Evolutionary conservation across 2,113 vertebrate species (phyloP).

Genomic region (Bothrops jararaca): DNA sequence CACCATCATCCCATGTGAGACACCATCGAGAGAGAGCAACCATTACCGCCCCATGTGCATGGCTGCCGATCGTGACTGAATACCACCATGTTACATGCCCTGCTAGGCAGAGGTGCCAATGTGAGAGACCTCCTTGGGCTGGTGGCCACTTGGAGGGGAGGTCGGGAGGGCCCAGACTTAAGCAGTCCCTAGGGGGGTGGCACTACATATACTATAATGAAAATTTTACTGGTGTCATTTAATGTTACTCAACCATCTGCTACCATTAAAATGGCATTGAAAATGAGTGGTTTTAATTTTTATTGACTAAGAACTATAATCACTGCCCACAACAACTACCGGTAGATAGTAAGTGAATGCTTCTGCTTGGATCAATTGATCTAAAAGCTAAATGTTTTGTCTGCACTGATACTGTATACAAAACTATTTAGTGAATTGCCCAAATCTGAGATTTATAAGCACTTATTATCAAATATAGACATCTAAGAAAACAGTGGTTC

Average conservation of each 20-base stretch:
- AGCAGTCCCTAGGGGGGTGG: too few species aligned
- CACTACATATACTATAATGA: neutral
- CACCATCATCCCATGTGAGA: too few species aligned
- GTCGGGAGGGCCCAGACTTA: too few species aligned
- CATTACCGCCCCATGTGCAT: too few species aligned
- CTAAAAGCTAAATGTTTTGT: neutral
- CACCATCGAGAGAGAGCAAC: too few species aligned
- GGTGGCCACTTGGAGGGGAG: too few species aligned
- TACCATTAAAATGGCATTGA: neutral
- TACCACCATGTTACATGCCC: too few species aligned
- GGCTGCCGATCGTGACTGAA: too few species aligned
- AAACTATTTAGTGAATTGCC: neutral
- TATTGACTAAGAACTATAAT: neutral
- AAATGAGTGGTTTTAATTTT: neutral
- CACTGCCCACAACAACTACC: neutral
- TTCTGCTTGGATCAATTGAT: neutral
- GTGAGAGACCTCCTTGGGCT: too few species aligned
- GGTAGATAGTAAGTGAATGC: neutral
- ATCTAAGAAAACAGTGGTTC: neutral
- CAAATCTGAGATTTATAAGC: neutral
- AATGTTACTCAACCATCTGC: neutral
- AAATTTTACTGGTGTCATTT: neutral
- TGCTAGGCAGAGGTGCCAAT: too few species aligned
- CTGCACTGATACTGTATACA: neutral
- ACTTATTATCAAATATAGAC: neutral